Base-by-base conservation (phyloP, 2,888 invertebrate genomes). In the Macaria liturata region DNA sequence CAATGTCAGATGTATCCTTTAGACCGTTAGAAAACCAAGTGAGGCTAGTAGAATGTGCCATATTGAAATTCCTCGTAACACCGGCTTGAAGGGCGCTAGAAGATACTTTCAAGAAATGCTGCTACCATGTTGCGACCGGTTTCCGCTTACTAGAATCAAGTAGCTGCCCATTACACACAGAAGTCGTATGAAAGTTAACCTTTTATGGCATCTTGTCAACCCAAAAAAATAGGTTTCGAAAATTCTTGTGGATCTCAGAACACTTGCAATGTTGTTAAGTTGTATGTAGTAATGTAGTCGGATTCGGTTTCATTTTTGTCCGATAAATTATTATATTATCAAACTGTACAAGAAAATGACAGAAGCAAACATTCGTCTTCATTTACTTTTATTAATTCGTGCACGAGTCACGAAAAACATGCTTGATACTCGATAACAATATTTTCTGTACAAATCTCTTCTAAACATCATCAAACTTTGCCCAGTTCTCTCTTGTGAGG, bases 141-240 rank as follows among this genome's bases (percentile, higher is more conserved):
- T 60, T 48, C 49, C 9, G 45, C 20, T 59, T 42, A 52, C 49
- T 55, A 60, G 55, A 48, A 59, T 48, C 45, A 32, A 49, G 48
- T 42, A 40, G 45, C 52, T 60, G 48, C 54, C 46, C 55, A 47
- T 55, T 51, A 55, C 46, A 42, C 50, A 48, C 55, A 52, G 49
- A 44, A 45, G 39, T 32, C 43, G 67, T 61, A 68, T 70, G 78
- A 80, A 81, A 81, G 77, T 75, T 75, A 50, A 54, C 75, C 71
- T 51, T 75, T 67, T 72, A 78, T 51, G 77, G 80, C 68, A 80
- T 68, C 74, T 73, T 74, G 73, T 64, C 52, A 60, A 56, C 55
- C 55, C 52, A 55, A 60, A 60, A 42, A 54, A 59, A 54, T 20
- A 45, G 45, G 32, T 58, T 50, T 51, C 47, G 42, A 51, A 55